Evolutionary conservation across 2,888 invertebrate genomes (phyloP).

Genomic region (Napeogenes inachia): DNA sequence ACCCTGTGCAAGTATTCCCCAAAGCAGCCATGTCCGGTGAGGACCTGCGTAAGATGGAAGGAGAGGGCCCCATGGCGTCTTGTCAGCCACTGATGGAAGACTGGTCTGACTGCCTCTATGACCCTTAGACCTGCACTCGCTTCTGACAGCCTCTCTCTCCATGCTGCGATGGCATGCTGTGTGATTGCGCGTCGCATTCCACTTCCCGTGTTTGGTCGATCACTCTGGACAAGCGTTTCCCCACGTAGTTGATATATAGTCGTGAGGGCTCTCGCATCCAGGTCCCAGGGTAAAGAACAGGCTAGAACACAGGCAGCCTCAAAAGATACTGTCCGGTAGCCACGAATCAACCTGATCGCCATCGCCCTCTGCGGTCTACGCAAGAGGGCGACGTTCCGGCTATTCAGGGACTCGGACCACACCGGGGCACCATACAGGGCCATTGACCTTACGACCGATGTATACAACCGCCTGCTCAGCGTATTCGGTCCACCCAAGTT

Average conservation of each 20-base stretch:
- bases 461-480: conserved; percentile 13
- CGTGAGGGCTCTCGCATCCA: neutral
- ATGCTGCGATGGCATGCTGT: neutral
- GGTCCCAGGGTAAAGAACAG: neutral
- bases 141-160: neutral
- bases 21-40: neutral
- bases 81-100: neutral
- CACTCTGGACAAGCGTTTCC: neutral
- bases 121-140: neutral
- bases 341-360: conserved; percentile 14
- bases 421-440: conserved; percentile 16
- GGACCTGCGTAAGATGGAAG: neutral
- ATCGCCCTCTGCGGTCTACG: conserved; percentile 1
- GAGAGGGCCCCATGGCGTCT: neutral
- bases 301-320: neutral
- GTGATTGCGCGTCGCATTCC: neutral
- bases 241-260: neutral
- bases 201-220: neutral
- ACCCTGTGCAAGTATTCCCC: no score
- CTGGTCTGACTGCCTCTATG: neutral
- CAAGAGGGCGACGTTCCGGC: neutral
- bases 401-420: conserved; percentile 4
- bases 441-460: conserved; percentile 9
- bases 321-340: neutral
- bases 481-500: conserved; percentile 18